phyloP scores from a whole-genome alignment of 92 coral and sea anemone genomes.

The Bergia puertoricense region DNA sequence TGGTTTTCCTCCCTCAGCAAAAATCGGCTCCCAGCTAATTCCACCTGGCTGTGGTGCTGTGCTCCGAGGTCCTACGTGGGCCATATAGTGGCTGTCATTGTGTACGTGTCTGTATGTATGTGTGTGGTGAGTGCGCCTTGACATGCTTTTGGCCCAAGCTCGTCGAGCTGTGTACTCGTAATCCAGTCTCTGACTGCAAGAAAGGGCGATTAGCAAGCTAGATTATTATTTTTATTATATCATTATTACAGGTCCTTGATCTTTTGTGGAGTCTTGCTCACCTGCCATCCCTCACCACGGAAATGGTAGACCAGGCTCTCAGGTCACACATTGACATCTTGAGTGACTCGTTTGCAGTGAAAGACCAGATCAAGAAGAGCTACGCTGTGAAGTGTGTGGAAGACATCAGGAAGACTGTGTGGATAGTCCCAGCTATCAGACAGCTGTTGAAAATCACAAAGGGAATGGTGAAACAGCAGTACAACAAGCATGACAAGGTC shows the following conservation, averaged over 20 bases:
- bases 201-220: too few relatives aligned
- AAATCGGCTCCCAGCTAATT: too few relatives aligned
- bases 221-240: too few relatives aligned
- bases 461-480: constrained; percentile 89
- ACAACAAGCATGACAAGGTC: constrained; percentile 83
- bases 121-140: too few relatives aligned
- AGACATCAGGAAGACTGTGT: constrained; percentile 79
- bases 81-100: too few relatives aligned
- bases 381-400: constrained; percentile 90
- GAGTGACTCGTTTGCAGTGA: constrained; percentile 83
- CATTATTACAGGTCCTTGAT: constrained; percentile 63
- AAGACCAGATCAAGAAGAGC: constrained; percentile 88
- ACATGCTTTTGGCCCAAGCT: too few relatives aligned
- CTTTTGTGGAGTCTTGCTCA: constrained; percentile 88
- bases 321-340: constrained; percentile 85
- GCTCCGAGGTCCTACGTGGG: too few relatives aligned
- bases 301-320: constrained; percentile 93
- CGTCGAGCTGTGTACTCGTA: too few relatives aligned
- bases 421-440: constrained; percentile 89
- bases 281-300: constrained; percentile 83
- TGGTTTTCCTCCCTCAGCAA: too few relatives aligned
- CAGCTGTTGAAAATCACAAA: constrained; percentile 80
- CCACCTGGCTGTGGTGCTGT: too few relatives aligned
- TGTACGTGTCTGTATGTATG: too few relatives aligned
- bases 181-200: too few relatives aligned